These are phyloP conservation scores for Eledona agricola DNA, from an alignment of 2,888 invertebrate genomes.

Conservation along the genomic window DNA sequence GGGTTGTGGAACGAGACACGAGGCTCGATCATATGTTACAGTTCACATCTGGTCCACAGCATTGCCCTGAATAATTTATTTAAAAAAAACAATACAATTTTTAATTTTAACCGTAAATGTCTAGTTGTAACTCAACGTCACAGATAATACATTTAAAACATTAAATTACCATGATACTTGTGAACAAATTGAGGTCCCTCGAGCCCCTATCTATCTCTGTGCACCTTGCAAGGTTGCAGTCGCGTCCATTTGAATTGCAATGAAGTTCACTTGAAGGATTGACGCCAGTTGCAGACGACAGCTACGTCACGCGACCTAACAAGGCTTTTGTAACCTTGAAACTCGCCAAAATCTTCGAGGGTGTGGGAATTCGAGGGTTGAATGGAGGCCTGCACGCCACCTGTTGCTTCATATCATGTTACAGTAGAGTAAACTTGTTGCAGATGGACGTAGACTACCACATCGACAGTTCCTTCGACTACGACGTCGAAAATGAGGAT, in stretches of 20 bases:
- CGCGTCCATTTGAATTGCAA: slow-evolving; percentile 32
- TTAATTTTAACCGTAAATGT: too few relatives aligned
- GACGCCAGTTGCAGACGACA: too few relatives aligned
- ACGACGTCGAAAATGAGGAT: slow-evolving; percentile 75
- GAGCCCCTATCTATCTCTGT: too few relatives aligned
- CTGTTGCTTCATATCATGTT: slow-evolving; percentile 35
- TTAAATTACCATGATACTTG: too few relatives aligned
- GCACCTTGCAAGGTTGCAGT: slow-evolving; percentile 27
- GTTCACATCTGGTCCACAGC: slow-evolving; percentile 14
- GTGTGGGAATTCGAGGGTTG: slow-evolving; percentile 21
- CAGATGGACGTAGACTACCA: slow-evolving; percentile 72
- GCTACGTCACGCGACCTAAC: too few relatives aligned
- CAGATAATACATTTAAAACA: too few relatives aligned
- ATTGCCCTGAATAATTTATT: not conserved
- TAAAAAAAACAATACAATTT: too few relatives aligned
- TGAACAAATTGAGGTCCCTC: slow-evolving; percentile 7
- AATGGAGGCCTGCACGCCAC: slow-evolving; percentile 34
- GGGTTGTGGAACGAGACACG: slow-evolving; percentile 17
- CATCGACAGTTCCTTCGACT: slow-evolving; percentile 69
- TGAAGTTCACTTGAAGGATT: slow-evolving; percentile 24
- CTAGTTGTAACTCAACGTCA: too few relatives aligned
- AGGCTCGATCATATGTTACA: slow-evolving; percentile 21
- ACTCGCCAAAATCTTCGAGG: slow-evolving; percentile 6
- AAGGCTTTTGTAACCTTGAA: slow-evolving; percentile 7
- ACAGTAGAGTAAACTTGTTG: slow-evolving; percentile 51